phyloP scores from a whole-genome alignment of 2,888 invertebrate genomes.

The Agriopis marginaria region DNA sequence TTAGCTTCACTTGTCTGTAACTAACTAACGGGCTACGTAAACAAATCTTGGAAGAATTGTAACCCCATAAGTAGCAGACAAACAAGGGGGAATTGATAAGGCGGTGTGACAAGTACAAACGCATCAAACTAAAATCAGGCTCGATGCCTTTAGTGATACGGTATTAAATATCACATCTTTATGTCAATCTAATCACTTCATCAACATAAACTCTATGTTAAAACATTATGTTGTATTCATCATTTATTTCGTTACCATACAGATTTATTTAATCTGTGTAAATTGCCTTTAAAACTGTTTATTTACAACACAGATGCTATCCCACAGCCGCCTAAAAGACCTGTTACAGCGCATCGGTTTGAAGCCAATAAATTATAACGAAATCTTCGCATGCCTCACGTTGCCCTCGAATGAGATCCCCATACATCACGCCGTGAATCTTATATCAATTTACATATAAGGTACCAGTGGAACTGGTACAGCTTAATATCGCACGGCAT shows the following conservation, averaged over 20 bases:
- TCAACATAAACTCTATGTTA: neutral
- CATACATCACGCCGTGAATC: conserved; percentile 41
- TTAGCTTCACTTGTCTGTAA: neutral
- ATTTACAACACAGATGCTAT: conserved; percentile 25
- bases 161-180: neutral
- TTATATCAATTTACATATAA: conserved; percentile 56
- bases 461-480: conserved; percentile 52
- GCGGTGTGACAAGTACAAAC: too few species aligned
- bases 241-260: conserved; percentile 9
- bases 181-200: neutral
- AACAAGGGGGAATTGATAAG: too few species aligned
- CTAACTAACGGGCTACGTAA: too few species aligned
- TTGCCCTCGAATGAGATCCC: conserved; percentile 37
- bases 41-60: too few species aligned
- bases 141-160: neutral
- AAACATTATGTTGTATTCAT: conserved; percentile 6
- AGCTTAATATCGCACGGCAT: conserved; percentile 56
- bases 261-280: conserved; percentile 5
- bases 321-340: conserved; percentile 13
- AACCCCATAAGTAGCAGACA: too few species aligned
- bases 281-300: conserved; percentile 20
- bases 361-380: conserved; percentile 34
- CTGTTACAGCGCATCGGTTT: conserved; percentile 20
- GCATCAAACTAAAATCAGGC: too few species aligned
- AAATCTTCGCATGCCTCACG: conserved; percentile 32